phyloP scores from a whole-genome alignment of 2,797 vertebrate species.

The Brachyalestes nurse region DNA sequence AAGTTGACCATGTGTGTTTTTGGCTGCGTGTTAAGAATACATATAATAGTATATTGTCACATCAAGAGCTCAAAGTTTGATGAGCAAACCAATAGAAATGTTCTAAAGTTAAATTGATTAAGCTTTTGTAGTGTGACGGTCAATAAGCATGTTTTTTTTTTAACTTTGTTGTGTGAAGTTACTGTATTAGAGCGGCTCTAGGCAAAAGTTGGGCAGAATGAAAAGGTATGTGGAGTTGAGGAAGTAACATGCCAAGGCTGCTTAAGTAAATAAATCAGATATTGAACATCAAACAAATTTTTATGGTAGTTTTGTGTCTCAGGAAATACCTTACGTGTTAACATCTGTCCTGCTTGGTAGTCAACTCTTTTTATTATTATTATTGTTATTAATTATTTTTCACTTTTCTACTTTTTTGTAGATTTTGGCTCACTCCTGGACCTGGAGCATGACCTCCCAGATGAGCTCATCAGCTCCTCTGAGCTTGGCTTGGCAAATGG shows the following conservation, averaged over 20 bases:
- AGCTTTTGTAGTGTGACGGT: too few relatives aligned
- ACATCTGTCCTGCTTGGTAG: too few relatives aligned
- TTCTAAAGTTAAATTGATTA: background rate
- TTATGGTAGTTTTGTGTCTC: too few relatives aligned
- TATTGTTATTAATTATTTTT: background rate
- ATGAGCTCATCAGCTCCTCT: slow-evolving; percentile 94
- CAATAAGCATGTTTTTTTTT: background rate
- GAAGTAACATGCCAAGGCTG: background rate
- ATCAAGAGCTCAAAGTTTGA: background rate
- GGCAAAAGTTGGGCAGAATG: background rate
- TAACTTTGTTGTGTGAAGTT: background rate
- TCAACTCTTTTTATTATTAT: background rate
- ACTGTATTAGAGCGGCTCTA: background rate
- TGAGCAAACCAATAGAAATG: background rate
- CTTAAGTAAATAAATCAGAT: too few relatives aligned
- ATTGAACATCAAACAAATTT: too few relatives aligned
- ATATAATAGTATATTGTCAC: background rate
- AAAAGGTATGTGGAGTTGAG: background rate
- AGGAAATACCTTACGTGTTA: too few relatives aligned
- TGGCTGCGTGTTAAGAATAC: background rate
- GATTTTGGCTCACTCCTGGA: slow-evolving; percentile 97
- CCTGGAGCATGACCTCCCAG: slow-evolving; percentile 96
- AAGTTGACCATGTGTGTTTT: slow-evolving; percentile 11
- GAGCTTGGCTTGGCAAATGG: slow-evolving; percentile 92
- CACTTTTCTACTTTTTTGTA: slow-evolving; percentile 63